Evolutionary conservation across 2,113 vertebrate genomes (phyloP).

Genomic region (Uropsilus gracilis): DNA sequence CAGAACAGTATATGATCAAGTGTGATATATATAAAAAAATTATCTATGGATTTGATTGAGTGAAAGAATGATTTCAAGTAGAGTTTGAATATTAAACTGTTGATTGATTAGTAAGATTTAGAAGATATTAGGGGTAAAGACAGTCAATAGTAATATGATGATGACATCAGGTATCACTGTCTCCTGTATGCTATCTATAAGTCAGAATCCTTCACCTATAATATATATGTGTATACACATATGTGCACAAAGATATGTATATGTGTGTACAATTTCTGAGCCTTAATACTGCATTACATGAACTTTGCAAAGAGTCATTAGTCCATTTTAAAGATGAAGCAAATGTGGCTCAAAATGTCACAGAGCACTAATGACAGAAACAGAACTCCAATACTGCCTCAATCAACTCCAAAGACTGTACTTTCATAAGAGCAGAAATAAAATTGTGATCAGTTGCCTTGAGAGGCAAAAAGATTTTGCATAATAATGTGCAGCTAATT

Average conservation of each 20-base stretch:
- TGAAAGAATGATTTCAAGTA: neutral
- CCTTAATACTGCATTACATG: neutral
- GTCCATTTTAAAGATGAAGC: constrained; percentile 2
- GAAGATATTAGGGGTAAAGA: neutral
- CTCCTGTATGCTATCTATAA: neutral
- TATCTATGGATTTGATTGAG: neutral
- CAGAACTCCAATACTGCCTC: neutral
- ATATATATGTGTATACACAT: neutral
- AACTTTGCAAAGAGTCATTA: neutral
- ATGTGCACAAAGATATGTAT: too few relatives aligned
- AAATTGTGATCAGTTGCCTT: neutral
- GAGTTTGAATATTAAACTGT: neutral
- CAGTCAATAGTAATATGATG: neutral
- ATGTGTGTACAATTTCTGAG: neutral
- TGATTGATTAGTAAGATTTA: neutral
- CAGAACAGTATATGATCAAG: neutral
- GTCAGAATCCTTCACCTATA: neutral
- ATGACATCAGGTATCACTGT: neutral
- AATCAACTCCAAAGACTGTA: neutral
- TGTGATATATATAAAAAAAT: constrained; percentile 24
- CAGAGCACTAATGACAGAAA: neutral
- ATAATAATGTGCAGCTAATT: neutral
- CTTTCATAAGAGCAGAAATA: neutral
- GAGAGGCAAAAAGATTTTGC: neutral
- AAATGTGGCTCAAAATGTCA: neutral